phyloP scores from a whole-genome alignment of 2,113 vertebrate genomes.

The Platysteira castanea region DNA sequence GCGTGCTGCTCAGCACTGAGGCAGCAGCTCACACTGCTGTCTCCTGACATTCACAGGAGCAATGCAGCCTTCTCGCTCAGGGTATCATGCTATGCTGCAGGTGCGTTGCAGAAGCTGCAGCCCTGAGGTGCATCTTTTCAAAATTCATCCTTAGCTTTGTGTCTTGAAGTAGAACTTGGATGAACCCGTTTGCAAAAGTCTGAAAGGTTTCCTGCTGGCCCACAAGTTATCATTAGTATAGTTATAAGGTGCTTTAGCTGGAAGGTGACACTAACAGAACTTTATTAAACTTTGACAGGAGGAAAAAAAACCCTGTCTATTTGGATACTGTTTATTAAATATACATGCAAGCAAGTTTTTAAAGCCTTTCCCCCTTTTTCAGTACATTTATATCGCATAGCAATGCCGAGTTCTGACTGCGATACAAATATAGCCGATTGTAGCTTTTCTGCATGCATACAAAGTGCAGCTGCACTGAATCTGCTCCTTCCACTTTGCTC shows the following conservation, averaged over 20 bases:
- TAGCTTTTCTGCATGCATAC: background rate
- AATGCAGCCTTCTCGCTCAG: background rate
- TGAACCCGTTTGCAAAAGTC: background rate
- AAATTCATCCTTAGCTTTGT: background rate
- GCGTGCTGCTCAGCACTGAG: background rate
- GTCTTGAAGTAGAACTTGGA: background rate
- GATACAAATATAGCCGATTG: background rate
- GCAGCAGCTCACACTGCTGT: background rate
- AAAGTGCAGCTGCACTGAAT: background rate
- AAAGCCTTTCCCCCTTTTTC: background rate
- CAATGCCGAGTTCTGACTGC: background rate
- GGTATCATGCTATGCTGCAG: background rate
- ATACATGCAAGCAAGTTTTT: background rate
- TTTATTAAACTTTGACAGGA: background rate
- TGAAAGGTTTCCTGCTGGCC: background rate
- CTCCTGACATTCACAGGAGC: background rate
- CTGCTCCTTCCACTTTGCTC: background rate
- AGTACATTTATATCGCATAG: background rate
- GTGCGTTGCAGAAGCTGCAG: background rate
- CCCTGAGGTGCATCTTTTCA: background rate
- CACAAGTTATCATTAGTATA: background rate
- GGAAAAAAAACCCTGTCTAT: background rate
- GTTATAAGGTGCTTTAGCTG: background rate
- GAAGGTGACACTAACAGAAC: background rate
- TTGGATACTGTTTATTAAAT: background rate